These are phyloP conservation scores for Drosophila seguyi DNA, from an alignment of 1,140 invertebrate genomes.

Conservation along the genomic window DNA sequence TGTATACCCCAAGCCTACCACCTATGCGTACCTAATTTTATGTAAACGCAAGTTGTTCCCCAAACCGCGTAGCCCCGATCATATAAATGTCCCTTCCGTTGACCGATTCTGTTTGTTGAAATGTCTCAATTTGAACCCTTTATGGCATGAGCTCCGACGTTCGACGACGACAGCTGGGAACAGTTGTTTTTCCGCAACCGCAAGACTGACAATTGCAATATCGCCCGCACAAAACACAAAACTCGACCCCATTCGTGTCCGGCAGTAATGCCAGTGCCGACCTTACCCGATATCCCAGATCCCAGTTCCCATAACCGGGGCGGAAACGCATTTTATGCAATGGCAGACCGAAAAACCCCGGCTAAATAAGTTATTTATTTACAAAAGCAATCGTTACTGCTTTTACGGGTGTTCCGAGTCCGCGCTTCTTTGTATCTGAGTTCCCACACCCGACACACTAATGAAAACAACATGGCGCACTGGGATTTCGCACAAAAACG, in stretches of 20 bases:
- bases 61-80: slow-evolving; percentile 34
- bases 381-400: slow-evolving; percentile 62
- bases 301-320: not conserved
- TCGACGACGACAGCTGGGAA: slow-evolving; percentile 26
- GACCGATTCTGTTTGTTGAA: slow-evolving; percentile 39
- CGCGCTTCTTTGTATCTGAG: slow-evolving; percentile 26
- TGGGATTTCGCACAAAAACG: slow-evolving; percentile 64
- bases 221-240: slow-evolving; percentile 20
- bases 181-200: slow-evolving; percentile 50
- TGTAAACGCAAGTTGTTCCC: slow-evolving; percentile 21
- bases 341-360: slow-evolving; percentile 43
- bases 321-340: slow-evolving; percentile 59
- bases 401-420: slow-evolving; percentile 23
- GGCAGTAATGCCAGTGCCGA: not conserved
- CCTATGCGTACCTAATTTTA: slow-evolving; percentile 11
- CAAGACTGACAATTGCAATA: slow-evolving; percentile 48
- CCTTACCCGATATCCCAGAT: not conserved
- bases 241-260: not conserved
- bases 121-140: slow-evolving; percentile 48
- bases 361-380: slow-evolving; percentile 78
- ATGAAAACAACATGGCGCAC: slow-evolving; percentile 79
- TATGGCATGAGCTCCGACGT: slow-evolving; percentile 4
- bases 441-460: slow-evolving; percentile 49
- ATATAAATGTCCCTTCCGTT: slow-evolving; percentile 48
- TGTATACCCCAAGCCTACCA: slow-evolving; percentile 16